Evolutionary conservation across 2,797 vertebrate genomes (phyloP).

Genomic region (Diglossa cyanea): DNA sequence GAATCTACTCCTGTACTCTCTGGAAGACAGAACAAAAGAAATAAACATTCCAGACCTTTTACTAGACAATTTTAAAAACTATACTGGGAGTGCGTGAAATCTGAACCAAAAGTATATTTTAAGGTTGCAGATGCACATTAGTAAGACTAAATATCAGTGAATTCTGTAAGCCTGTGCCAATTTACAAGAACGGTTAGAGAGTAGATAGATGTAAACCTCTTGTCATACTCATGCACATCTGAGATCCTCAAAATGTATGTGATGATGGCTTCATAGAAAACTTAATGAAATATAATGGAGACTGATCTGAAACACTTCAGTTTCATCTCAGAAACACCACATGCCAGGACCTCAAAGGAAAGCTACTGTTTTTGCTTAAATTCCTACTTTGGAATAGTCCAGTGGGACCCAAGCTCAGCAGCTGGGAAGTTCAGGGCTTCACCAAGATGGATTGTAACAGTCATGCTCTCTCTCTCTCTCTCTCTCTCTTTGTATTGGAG

Average conservation of each 20-base stretch:
- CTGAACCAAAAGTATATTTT: not conserved
- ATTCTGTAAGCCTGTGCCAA: not conserved
- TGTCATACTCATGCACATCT: not conserved
- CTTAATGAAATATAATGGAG: conserved; percentile 1
- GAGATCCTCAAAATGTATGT: not conserved
- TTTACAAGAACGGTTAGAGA: not conserved
- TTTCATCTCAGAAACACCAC: not conserved
- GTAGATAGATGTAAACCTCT: not conserved
- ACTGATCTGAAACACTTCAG: not conserved
- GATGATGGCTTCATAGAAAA: not conserved
- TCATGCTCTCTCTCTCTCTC: too few relatives aligned
- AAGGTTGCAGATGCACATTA: not conserved
- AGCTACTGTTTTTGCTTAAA: not conserved
- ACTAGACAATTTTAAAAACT: not conserved
- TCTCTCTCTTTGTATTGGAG: not conserved
- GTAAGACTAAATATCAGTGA: not conserved
- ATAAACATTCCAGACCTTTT: not conserved
- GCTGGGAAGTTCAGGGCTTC: not conserved
- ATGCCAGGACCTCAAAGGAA: not conserved
- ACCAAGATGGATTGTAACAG: not conserved
- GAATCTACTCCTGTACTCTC: conserved; percentile 95
- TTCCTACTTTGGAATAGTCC: not conserved
- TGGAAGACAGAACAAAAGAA: conserved; percentile 59
- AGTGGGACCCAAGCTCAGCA: not conserved
- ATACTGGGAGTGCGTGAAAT: not conserved